phyloP scores from a whole-genome alignment of 2,797 vertebrate genomes.

The Capromys pilorides region DNA sequence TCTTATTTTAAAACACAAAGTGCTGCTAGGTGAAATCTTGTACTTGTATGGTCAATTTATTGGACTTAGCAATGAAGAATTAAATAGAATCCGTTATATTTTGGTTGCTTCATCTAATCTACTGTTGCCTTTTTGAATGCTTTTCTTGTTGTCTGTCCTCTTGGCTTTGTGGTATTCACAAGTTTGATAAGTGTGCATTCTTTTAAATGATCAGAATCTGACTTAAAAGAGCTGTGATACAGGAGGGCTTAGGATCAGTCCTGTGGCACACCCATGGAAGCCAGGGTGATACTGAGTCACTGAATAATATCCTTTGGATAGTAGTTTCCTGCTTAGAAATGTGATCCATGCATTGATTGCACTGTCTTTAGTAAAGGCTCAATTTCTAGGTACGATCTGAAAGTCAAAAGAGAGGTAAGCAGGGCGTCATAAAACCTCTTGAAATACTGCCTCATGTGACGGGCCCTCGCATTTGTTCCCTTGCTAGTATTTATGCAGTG shows the following conservation, averaged over 20 bases:
- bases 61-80: slow-evolving; percentile 69
- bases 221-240: not conserved
- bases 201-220: not conserved
- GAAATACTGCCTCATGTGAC: not conserved
- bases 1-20: not conserved
- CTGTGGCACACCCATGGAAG: not conserved
- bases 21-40: slow-evolving; percentile 39
- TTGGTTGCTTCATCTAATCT: not conserved
- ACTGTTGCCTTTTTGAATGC: not conserved
- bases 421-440: not conserved
- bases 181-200: not conserved
- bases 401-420: not conserved
- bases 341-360: not conserved
- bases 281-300: not conserved
- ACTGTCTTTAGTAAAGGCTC: not conserved
- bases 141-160: not conserved
- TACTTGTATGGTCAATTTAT: slow-evolving; percentile 49
- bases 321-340: not conserved
- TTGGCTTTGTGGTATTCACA: not conserved
- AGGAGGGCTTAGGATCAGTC: not conserved
- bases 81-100: slow-evolving; percentile 32
- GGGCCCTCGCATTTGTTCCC: not conserved
- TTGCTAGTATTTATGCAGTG: not conserved
- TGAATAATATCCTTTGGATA: not conserved
- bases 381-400: not conserved